Conservation (phyloP, 1,140 invertebrate genomes). For the Drosophila ironensis region DNA sequence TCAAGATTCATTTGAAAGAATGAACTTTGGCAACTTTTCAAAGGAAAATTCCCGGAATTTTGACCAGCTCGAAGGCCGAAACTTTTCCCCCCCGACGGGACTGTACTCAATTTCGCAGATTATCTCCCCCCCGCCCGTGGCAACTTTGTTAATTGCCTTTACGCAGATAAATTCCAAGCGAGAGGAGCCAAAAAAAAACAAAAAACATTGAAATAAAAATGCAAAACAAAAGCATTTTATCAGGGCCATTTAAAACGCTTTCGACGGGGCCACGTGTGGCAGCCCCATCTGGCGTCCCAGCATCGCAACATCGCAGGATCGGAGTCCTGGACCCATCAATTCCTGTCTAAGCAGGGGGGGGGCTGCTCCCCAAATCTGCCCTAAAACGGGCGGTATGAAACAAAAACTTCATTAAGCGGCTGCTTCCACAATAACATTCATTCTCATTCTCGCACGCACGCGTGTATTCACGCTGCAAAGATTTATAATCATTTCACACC, state of each 20-base stretch:
- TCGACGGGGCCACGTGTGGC: slow-evolving; percentile 5
- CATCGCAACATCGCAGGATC: too few species aligned
- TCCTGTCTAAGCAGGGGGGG: slow-evolving; percentile 21
- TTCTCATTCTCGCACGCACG: slow-evolving; percentile 27
- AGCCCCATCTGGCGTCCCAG: slow-evolving; percentile 10
- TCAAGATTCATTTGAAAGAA: too few species aligned
- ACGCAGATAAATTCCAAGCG: slow-evolving; percentile 21
- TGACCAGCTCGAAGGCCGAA: neutral
- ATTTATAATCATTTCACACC: slow-evolving; percentile 73
- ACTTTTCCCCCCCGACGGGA: neutral
- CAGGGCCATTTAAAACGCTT: slow-evolving; percentile 5
- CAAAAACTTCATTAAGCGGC: slow-evolving; percentile 68
- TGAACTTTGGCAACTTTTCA: too few species aligned
- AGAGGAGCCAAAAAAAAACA: neutral
- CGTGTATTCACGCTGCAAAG: slow-evolving; percentile 11
- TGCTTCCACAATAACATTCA: slow-evolving; percentile 58
- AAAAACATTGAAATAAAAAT: neutral
- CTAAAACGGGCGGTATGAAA: neutral
- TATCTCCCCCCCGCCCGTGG: neutral
- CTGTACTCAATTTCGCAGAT: neutral
- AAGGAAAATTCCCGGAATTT: neutral
- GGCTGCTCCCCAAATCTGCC: slow-evolving; percentile 6
- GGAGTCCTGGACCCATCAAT: slow-evolving; percentile 16
- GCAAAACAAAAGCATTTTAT: slow-evolving; percentile 24
- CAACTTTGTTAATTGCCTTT: slow-evolving; percentile 34